phyloP scores from a whole-genome alignment of 2,113 vertebrate genomes.

The Felis catus region DNA sequence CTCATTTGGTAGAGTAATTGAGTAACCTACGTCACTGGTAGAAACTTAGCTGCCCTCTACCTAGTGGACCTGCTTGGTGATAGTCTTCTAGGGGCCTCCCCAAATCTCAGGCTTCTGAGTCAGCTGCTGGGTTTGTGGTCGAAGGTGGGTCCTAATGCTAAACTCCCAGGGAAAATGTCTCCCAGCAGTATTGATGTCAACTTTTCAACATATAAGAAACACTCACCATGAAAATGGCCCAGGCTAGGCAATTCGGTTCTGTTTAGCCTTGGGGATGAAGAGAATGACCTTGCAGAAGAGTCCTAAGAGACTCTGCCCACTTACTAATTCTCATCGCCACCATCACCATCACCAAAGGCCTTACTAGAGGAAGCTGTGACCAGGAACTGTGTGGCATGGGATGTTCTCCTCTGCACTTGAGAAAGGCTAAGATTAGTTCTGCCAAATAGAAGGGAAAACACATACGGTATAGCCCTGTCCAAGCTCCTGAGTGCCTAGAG shows the following conservation, averaged over 20 bases:
- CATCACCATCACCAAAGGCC: neutral
- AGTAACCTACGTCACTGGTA: neutral
- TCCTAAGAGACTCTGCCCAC: neutral
- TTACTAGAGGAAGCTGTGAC: neutral
- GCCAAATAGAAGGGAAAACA: neutral
- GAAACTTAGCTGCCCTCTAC: neutral
- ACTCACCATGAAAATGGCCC: neutral
- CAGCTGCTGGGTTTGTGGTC: neutral
- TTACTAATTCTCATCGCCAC: neutral
- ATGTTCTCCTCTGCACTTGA: neutral
- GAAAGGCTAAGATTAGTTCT: neutral
- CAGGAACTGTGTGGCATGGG: rapidly evolving
- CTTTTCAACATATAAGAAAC: neutral
- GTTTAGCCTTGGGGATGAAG: neutral
- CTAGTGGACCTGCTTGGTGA: neutral
- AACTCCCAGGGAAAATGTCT: neutral
- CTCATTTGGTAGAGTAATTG: neutral
- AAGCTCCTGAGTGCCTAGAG: neutral
- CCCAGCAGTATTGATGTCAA: rapidly evolving
- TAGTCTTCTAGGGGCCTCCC: neutral
- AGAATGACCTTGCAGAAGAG: neutral
- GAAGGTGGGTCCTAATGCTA: neutral
- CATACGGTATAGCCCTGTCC: neutral
- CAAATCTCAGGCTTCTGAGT: slow-evolving; percentile 11
- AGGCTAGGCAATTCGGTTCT: neutral